Evolutionary conservation across 2,888 invertebrate genomes (phyloP).

Genomic region (Zygogramma bicolorata): DNA sequence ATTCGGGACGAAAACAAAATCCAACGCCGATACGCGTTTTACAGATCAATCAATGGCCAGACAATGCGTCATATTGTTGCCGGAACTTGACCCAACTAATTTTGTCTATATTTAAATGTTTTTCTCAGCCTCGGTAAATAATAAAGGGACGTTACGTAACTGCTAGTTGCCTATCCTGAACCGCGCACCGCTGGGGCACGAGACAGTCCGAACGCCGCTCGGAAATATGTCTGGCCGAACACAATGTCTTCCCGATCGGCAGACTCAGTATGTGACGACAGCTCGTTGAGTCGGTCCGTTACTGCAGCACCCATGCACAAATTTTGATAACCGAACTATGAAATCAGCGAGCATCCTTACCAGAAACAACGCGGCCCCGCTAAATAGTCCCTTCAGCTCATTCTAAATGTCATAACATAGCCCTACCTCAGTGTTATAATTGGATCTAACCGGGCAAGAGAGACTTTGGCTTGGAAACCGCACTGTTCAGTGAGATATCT

Average conservation of each 20-base stretch:
- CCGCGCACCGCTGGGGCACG: conserved; percentile 35
- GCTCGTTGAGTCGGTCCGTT: conserved; percentile 45
- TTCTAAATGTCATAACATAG: background rate
- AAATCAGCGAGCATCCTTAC: conserved; percentile 25
- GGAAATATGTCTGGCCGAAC: conserved; percentile 61
- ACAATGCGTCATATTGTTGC: conserved; percentile 43
- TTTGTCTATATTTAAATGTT: conserved; percentile 58
- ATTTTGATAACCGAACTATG: conserved; percentile 36
- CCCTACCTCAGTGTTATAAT: conserved; percentile 30
- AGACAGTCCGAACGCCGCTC: conserved; percentile 57
- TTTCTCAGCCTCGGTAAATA: conserved; percentile 55
- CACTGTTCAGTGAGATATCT: conserved; percentile 29
- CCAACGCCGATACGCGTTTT: background rate
- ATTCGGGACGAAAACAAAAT: conserved; percentile 4
- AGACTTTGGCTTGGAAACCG: conserved; percentile 27
- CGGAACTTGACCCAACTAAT: conserved; percentile 54
- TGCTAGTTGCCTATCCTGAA: conserved; percentile 59
- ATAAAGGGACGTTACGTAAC: conserved; percentile 62
- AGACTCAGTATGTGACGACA: conserved; percentile 64
- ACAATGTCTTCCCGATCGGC: conserved; percentile 53
- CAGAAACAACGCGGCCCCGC: conserved; percentile 21
- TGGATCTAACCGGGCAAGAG: conserved; percentile 31
- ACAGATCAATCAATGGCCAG: conserved; percentile 27
- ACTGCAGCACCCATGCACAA: conserved; percentile 8
- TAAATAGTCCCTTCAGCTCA: conserved; percentile 2